These are phyloP conservation scores for Muscicapa comitata DNA, from an alignment of 2,797 vertebrate species.

Conservation along the genomic window DNA sequence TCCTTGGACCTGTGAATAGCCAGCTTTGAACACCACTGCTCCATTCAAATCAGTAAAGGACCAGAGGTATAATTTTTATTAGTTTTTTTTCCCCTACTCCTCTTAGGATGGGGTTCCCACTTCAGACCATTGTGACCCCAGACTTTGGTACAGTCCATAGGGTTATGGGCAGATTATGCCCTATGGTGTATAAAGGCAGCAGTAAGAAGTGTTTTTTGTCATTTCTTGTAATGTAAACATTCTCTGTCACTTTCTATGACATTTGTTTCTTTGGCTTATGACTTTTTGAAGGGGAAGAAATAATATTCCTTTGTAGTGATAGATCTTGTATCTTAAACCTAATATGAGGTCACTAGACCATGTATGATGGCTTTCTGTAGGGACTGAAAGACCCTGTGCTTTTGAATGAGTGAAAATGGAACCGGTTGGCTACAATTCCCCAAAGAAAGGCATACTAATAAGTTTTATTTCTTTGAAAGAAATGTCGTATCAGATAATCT, in stretches of 20 bases:
- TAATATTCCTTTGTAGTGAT: neutral
- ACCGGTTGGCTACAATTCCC: neutral
- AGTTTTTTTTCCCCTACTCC: accelerated
- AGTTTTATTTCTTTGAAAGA: neutral
- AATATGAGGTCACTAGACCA: neutral
- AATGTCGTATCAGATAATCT: neutral
- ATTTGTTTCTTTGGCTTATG: neutral
- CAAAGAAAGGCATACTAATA: neutral
- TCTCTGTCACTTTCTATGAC: neutral
- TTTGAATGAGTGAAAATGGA: neutral
- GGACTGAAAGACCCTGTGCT: neutral
- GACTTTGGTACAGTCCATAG: neutral
- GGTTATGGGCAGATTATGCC: accelerated
- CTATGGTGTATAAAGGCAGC: neutral
- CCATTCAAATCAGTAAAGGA: neutral
- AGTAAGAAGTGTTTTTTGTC: neutral
- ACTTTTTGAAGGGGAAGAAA: neutral
- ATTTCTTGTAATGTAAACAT: accelerated
- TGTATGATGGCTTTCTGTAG: neutral
- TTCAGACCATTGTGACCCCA: neutral
- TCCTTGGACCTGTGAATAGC: neutral
- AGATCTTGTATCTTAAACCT: neutral
- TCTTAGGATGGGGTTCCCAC: accelerated
- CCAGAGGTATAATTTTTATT: neutral
- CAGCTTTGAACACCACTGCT: neutral